Evolutionary conservation across 2,888 invertebrate genomes (phyloP).

Genomic region (Macrosiphum euphorbiae): DNA sequence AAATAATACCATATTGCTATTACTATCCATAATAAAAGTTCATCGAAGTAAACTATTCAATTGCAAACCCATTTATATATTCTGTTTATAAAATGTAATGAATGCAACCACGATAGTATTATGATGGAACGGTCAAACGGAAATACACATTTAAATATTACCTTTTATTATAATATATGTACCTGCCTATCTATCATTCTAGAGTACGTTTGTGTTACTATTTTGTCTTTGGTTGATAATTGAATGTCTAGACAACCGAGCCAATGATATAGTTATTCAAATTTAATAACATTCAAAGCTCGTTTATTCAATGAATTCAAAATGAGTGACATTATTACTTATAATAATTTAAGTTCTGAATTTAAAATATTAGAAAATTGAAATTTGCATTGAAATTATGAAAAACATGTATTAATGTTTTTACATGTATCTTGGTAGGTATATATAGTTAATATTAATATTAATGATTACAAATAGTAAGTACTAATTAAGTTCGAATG

Average conservation of each 20-base stretch:
- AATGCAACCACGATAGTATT: background rate
- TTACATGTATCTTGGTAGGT: too few species aligned
- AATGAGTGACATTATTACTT: background rate
- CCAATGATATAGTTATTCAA: background rate
- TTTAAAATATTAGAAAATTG: background rate
- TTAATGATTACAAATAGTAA: background rate
- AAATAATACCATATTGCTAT: background rate
- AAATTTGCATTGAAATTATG: background rate
- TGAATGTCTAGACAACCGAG: too few species aligned
- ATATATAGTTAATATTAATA: too few species aligned
- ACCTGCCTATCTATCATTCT: background rate
- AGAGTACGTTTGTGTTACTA: background rate
- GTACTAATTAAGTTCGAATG: background rate
- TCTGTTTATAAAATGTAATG: background rate
- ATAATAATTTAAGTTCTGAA: background rate
- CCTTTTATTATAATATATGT: background rate
- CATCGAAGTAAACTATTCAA: background rate
- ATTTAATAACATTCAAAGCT: background rate
- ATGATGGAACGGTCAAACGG: background rate
- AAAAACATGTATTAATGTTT: background rate
- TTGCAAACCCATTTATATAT: background rate
- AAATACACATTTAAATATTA: background rate
- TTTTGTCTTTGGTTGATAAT: background rate
- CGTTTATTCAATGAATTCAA: background rate
- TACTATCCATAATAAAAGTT: background rate